Base-by-base conservation (phyloP, 1,140 invertebrate species). In the Proales similis region DNA sequence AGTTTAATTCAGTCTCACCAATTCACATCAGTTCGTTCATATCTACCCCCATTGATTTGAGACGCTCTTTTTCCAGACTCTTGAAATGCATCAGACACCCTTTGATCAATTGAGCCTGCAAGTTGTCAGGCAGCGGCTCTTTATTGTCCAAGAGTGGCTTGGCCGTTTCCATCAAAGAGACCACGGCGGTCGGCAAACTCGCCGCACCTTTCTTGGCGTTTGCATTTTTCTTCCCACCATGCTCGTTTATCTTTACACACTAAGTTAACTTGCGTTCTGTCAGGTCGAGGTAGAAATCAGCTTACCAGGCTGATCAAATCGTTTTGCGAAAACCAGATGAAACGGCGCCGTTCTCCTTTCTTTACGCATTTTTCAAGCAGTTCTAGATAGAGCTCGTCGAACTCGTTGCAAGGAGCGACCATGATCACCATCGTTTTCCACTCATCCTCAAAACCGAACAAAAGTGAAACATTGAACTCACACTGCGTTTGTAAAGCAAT, bases 31-130 rank as follows among this genome's bases (percentile, higher is more conserved):
- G 69, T 74, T 74, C 64, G 64, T 68, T 51, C 20, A 12, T 46
- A 7, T 9, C 9, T 12, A 46, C 20, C n/a, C 12, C 27, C 27
- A 72, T 70, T 24, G 53, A 43, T 51, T 69, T 69, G 64, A 69
- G 65, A 26, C 72, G 67, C 48, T 71, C 72, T 12, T 70, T 46
- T 48, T 74, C 73, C 43, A 68, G 66, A 7, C 61, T 17, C 65
- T 75, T 75, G 12, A 73, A 67, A 22, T 65, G 53, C 33, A 76
- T 43, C 24, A 75, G 61, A 63, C 69, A 70, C 39, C 68, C 74
- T 63, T 75, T 76, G 22, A 75, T 67, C 11, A 75, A 70, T 53
- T 71, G 70, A 26, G 72, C 68, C 43, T 74, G 48, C 17, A 74
- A 63, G 30, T 67, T 63, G 5, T 70, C 36, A 14, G 74, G 70